A percentile compares a stretch with the other conserved stretches of the same genome.
phyloP scores from a whole-genome alignment of 2,113 vertebrate species.

The Spea bombifrons region DNA sequence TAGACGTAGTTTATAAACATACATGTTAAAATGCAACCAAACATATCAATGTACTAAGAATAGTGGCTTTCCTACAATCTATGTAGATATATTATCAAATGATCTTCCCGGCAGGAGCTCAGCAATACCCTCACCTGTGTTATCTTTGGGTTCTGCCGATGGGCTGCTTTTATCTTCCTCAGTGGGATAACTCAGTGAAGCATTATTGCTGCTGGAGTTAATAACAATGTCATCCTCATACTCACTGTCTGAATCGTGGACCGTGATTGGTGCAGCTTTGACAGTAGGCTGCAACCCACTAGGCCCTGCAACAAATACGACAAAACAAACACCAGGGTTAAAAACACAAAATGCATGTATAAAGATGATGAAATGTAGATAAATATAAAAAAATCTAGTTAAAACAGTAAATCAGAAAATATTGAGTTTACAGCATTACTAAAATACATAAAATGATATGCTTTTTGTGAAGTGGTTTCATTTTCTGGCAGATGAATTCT shows the following conservation, averaged over 20 bases:
- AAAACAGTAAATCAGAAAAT: neutral
- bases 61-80: no score
- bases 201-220: neutral
- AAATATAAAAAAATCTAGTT: neutral
- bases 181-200: conserved; percentile 68
- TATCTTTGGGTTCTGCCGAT: neutral
- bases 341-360: neutral
- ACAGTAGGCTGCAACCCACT: conserved; percentile 82
- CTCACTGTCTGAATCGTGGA: conserved; percentile 94
- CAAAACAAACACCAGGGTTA: neutral
- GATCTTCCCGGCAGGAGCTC: no score
- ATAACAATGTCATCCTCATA: conserved; percentile 79
- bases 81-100: no score
- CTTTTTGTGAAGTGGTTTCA: no score
- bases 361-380: neutral
- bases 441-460: no score
- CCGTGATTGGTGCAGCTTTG: conserved; percentile 76
- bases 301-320: conserved; percentile 71
- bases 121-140: conserved; percentile 14
- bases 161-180: conserved; percentile 65
- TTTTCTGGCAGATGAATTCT: no score
- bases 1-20: no score
- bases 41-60: no score
- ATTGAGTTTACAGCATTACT: no score
- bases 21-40: no score